Base-by-base conservation (phyloP, 64 coral and sea anemone genomes). In the Montipora sp. region DNA sequence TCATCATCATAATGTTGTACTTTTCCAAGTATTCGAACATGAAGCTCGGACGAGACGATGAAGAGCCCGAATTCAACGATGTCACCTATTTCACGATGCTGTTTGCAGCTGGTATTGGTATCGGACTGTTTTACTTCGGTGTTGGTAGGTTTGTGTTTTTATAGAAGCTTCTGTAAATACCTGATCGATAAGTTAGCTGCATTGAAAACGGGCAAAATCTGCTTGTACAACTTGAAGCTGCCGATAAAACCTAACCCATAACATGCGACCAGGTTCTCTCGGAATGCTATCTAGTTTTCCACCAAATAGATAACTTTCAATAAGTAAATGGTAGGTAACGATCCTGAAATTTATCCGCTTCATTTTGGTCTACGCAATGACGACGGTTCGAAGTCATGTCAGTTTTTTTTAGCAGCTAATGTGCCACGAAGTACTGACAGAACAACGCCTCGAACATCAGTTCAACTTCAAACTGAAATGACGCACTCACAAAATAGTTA, bases 31-130 rank as follows among this genome's bases (percentile, higher is more conserved):
- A 79, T 36, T 55, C 72, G 7, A 79, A 79, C 72, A 77, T 90
- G 59, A 90, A 90, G 55, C 88, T 90, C 45, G 80, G 80, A 46
- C 61, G 36, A 19, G 80, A 88, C 47, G 85, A 88, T 18, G 85
- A 88, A 3, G 70, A 88, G 11, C 85, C 85, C 0, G 85, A 88
- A 11, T 88, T 88, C 68, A 88, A 53, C 19, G 85, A 88, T 27
- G 85, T 46, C 1, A 57, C 85, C 69, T 88, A 88, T 69, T 88
- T 88, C 55, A 88, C 69, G 4, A 88, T 88, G 85, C 16, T 88
- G 85, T 88, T 88, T 60, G 85, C 85, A 23, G 85, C 85, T 75
- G 85, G 85, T 27, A 88, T 88, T n/a, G 85, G 85, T 9, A 77
- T 88, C 71, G 85, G 85, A 0, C 75, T 88, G 7, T 88, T 88